Base-by-base conservation (phyloP, 1,140 invertebrate species). In the Doryteuthis pealeii region DNA sequence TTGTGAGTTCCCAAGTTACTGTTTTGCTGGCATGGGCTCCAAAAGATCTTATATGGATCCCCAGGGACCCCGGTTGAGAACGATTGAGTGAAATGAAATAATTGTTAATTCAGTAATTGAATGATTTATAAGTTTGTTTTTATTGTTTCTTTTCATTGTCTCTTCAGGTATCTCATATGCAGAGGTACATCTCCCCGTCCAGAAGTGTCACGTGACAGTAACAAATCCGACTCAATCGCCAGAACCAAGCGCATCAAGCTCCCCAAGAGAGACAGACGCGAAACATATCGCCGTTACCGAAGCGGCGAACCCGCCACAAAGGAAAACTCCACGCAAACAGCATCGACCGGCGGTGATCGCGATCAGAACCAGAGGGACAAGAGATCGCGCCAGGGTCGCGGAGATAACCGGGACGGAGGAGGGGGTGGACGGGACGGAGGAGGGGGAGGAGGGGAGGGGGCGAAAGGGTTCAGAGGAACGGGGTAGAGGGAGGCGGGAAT, bases 141-240 rank as follows among this genome's bases (percentile, higher is more conserved):
- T n/a, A n/a, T n/a, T n/a, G n/a, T n/a, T n/a, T 32, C 0, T 62
- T 15, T 58, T 58, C 15, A 58, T 58, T 18, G 3, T 6, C 18
- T 62, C 18, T 28, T 12, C 54, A 77, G 73, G 18, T 84, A 81
- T 74, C 74, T 84, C 14, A 82, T 84, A 70, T 84, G 82, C 71
- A 32, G 85, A 67, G 85, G 85, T 31, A 86, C 85, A 2, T 85
- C 83, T 30, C 85, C 85, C 6, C 80, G 82, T 70, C 80, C 80
- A 26, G 84, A 83, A 71, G 78, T 77, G 5, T 81, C 80, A 68
- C 54, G 54, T 45, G 67, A 22, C 71, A 74, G 40, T 79, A 80
- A 73, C 74, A 76, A 45, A 80, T 82, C 40, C 62, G 73, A 30
- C 66, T 74, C 81, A 70, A 81, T 82, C 78, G 79, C 83, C 72